Evolutionary conservation across 2,797 vertebrate genomes (phyloP).

Genomic region (Tympanoctomys barrerae): DNA sequence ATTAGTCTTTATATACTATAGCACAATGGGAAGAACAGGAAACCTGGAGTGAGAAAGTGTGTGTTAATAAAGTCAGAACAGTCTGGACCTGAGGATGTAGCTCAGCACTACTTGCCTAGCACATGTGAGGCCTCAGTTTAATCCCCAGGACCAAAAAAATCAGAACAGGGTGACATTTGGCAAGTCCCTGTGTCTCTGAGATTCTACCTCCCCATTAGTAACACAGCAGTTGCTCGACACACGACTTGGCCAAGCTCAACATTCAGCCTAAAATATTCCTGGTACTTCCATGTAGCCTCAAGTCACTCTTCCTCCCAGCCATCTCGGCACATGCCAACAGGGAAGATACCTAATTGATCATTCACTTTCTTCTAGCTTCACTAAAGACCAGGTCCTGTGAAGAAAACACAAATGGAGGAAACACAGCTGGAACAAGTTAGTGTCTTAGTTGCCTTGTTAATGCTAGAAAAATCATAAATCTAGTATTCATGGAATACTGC

Average conservation of each 20-base stretch:
- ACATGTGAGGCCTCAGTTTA: not conserved
- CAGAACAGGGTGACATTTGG: not conserved
- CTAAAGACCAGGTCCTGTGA: constrained; percentile 47
- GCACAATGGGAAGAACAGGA: not conserved
- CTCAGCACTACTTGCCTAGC: not conserved
- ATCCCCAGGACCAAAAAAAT: not conserved
- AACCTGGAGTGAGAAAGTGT: not conserved
- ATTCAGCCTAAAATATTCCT: constrained; percentile 57
- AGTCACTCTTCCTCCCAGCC: constrained; percentile 27
- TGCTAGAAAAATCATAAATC: constrained; percentile 79
- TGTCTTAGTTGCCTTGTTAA: constrained; percentile 57
- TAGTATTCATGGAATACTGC: constrained; percentile 74
- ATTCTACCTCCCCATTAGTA: not conserved
- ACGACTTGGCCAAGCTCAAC: not conserved
- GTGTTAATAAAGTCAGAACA: constrained; percentile 15
- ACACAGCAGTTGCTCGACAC: not conserved
- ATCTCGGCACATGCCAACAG: not conserved
- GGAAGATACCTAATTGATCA: constrained; percentile 32
- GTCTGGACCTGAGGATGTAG: not conserved
- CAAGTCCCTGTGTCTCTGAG: not conserved
- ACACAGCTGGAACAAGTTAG: constrained; percentile 81
- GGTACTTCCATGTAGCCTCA: constrained; percentile 13
- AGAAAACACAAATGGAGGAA: constrained; percentile 68
- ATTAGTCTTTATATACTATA: not conserved
- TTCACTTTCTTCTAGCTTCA: constrained; percentile 64